These are phyloP conservation scores for Heliconius charithonia DNA, from an alignment of 2,888 invertebrate species.

Conservation along the genomic window DNA sequence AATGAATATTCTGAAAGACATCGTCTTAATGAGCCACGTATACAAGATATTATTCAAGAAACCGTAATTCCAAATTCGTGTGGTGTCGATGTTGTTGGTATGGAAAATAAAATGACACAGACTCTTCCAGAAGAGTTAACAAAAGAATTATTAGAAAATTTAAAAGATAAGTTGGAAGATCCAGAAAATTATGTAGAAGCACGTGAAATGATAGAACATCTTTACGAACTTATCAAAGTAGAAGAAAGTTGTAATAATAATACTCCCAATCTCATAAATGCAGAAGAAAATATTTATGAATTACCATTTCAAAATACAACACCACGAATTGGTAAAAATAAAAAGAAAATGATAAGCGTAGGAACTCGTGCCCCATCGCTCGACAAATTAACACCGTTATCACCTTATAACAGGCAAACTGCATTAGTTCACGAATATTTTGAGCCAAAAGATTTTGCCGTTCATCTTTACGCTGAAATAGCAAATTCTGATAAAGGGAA, in stretches of 20 bases:
- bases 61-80: conserved; percentile 61
- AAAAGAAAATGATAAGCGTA: conserved; percentile 78
- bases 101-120: conserved; percentile 86
- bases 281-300: conserved; percentile 86
- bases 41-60: conserved; percentile 70
- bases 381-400: conserved; percentile 81
- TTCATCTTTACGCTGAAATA: conserved; percentile 86
- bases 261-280: conserved; percentile 50
- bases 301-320: conserved; percentile 80
- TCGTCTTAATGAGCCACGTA: conserved; percentile 82
- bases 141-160: conserved; percentile 87
- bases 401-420: conserved; percentile 75
- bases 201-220: conserved; percentile 89
- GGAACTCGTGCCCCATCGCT: conserved; percentile 85
- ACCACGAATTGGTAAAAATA: conserved; percentile 69
- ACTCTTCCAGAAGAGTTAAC: conserved; percentile 90
- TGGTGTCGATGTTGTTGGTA: conserved; percentile 61
- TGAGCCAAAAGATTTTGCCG: conserved; percentile 80
- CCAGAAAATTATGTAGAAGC: conserved; percentile 89
- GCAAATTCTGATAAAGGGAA: conserved; percentile 76
- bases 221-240: conserved; percentile 89
- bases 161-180: conserved; percentile 87
- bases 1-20: conserved; percentile 86
- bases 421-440: conserved; percentile 79
- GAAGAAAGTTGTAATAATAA: conserved; percentile 86